A percentile compares a stretch with the other conserved stretches of the same genome.
These are phyloP conservation scores for Cyprinodon brontotheroides DNA, from an alignment of 2,113 vertebrate genomes.

Conservation along the genomic window DNA sequence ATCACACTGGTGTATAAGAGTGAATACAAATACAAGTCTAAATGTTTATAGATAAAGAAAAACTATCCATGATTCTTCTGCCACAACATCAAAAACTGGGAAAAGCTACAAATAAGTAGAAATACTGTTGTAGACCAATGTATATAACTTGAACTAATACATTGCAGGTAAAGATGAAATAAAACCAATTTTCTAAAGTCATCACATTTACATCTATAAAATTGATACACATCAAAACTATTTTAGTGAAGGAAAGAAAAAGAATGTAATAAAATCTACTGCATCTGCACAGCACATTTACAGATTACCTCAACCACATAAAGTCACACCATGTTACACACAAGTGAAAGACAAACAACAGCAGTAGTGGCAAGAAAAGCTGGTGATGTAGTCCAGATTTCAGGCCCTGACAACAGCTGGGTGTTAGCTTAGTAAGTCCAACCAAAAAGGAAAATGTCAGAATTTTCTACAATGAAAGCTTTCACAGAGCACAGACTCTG, in stretches of 20 bases:
- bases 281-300: slow-evolving; percentile 72
- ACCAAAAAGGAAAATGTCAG: slow-evolving; percentile 28
- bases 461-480: slow-evolving; percentile 59
- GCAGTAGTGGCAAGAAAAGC: slow-evolving; percentile 57
- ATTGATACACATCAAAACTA: slow-evolving; percentile 1
- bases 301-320: slow-evolving; percentile 58
- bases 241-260: slow-evolving; percentile 11
- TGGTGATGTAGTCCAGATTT: slow-evolving; percentile 49
- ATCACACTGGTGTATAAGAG: not conserved
- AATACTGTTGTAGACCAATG: not conserved
- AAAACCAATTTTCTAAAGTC: not conserved
- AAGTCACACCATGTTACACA: slow-evolving; percentile 59
- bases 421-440: slow-evolving; percentile 47
- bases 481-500: slow-evolving; percentile 54
- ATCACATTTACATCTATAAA: not conserved
- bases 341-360: slow-evolving; percentile 67
- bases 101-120: not conserved
- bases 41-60: not conserved
- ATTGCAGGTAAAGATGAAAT: not conserved
- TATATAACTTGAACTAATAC: slow-evolving; percentile 1
- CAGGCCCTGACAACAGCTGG: slow-evolving; percentile 53
- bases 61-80: not conserved
- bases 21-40: not conserved
- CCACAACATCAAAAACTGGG: not conserved
- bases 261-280: slow-evolving; percentile 43